Evolutionary conservation across 2,888 invertebrate species (phyloP).

Genomic region (Phyto melanocephala): DNA sequence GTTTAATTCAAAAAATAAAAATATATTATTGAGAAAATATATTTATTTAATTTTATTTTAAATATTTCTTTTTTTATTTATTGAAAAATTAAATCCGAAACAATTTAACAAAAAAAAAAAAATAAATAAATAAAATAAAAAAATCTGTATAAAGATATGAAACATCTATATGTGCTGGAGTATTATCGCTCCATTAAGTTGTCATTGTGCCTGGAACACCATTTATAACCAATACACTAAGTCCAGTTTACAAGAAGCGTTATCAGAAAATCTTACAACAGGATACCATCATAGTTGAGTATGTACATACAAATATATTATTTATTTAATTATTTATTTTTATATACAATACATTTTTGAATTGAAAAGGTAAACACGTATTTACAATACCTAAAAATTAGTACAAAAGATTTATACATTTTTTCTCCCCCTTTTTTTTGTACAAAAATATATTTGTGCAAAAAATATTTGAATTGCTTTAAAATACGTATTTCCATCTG

Average conservation of each 20-base stretch:
- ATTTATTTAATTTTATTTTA: conserved; percentile 36
- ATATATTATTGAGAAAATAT: not conserved
- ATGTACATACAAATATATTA: conserved; percentile 44
- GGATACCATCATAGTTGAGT: conserved; percentile 60
- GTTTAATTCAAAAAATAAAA: not conserved
- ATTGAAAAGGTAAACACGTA: too few relatives aligned
- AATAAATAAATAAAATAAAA: not conserved
- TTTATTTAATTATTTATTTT: conserved; percentile 2
- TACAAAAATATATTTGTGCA: too few relatives aligned
- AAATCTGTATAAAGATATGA: conserved; percentile 45
- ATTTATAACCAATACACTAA: conserved; percentile 57
- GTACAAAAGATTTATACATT: too few relatives aligned
- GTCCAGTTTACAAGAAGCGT: conserved; percentile 53
- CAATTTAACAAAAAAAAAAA: conserved; percentile 3
- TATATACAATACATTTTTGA: not conserved
- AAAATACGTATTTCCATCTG: too few relatives aligned
- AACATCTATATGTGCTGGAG: conserved; percentile 57
- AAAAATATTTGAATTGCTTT: too few relatives aligned
- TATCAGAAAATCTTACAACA: conserved; percentile 51
- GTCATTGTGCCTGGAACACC: conserved; percentile 55
- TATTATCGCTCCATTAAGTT: conserved; percentile 50
- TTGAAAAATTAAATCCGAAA: not conserved
- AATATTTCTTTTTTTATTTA: conserved; percentile 37
- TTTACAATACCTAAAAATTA: too few relatives aligned
- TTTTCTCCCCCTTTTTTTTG: too few relatives aligned